These are phyloP conservation scores for Mellilla xanthometata DNA, from an alignment of 2,888 invertebrate species.

Conservation along the genomic window DNA sequence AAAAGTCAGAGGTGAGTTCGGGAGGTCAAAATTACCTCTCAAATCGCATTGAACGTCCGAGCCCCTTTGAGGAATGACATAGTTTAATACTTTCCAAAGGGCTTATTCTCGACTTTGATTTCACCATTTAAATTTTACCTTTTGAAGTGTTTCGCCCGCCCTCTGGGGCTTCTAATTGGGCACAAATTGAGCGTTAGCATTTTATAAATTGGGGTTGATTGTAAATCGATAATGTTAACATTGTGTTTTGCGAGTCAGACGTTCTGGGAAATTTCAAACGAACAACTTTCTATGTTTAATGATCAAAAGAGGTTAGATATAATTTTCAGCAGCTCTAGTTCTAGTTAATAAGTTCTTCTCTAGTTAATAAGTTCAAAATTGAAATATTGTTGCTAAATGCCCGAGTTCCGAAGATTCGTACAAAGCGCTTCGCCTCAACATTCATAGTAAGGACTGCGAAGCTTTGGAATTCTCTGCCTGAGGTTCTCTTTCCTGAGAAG, in stretches of 20 bases:
- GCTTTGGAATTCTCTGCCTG: too few species aligned
- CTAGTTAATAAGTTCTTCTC: too few species aligned
- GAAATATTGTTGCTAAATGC: too few species aligned
- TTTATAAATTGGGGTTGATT: constrained; percentile 11
- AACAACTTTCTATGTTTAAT: not conserved
- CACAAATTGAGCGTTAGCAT: constrained; percentile 11
- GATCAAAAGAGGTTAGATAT: too few species aligned
- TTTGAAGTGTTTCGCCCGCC: constrained; percentile 14
- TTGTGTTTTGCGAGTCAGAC: not conserved
- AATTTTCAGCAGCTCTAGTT: too few species aligned
- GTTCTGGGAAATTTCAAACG: not conserved
- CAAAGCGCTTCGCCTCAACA: too few species aligned
- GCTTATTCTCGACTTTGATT: constrained; percentile 24
- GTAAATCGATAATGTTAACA: constrained; percentile 3
- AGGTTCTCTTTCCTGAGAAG: too few species aligned
- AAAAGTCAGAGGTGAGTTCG: constrained; percentile 33
- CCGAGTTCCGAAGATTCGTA: too few species aligned
- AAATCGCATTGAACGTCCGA: constrained; percentile 44
- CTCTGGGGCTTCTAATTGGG: constrained; percentile 13
- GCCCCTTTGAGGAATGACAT: constrained; percentile 37
- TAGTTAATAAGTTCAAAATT: too few species aligned
- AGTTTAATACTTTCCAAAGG: constrained; percentile 37
- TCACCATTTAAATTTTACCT: constrained; percentile 26
- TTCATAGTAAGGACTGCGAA: too few species aligned
- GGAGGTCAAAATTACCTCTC: constrained; percentile 46